phyloP scores from a whole-genome alignment of 2,888 invertebrate species.

The Argyresthia goedartella region DNA sequence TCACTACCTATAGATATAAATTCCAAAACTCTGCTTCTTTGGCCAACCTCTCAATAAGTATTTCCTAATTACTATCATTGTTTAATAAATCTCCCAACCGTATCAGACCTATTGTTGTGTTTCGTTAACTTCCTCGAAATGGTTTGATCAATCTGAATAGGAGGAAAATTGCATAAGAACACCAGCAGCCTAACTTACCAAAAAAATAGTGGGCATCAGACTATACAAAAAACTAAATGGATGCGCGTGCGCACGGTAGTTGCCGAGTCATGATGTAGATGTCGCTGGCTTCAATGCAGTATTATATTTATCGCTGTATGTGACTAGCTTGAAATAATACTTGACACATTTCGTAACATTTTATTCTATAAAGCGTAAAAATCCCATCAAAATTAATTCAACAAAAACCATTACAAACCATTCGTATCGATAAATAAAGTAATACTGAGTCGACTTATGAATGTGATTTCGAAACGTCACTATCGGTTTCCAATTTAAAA shows the following conservation, averaged over 20 bases:
- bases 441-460: slow-evolving; percentile 66
- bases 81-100: slow-evolving; percentile 38
- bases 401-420: slow-evolving; percentile 63
- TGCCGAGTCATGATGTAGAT: slow-evolving; percentile 23
- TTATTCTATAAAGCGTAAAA: slow-evolving; percentile 67
- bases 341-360: slow-evolving; percentile 56
- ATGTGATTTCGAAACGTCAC: slow-evolving; percentile 70
- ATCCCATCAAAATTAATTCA: slow-evolving; percentile 70
- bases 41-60: background rate
- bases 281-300: slow-evolving; percentile 26
- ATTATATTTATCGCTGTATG: slow-evolving; percentile 54
- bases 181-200: background rate
- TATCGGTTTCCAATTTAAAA: slow-evolving; percentile 70
- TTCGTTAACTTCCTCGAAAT: slow-evolving; percentile 43
- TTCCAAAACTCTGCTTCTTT: background rate
- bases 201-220: background rate
- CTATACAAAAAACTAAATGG: slow-evolving; percentile 21
- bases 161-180: background rate
- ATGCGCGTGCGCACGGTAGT: slow-evolving; percentile 45
- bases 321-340: slow-evolving; percentile 24
- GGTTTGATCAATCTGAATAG: slow-evolving; percentile 16
- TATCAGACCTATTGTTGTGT: slow-evolving; percentile 52
- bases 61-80: background rate
- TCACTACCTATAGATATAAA: background rate
- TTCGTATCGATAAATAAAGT: slow-evolving; percentile 57